Conservation (phyloP, 2,888 invertebrate species). For the Eulithis prunata region DNA sequence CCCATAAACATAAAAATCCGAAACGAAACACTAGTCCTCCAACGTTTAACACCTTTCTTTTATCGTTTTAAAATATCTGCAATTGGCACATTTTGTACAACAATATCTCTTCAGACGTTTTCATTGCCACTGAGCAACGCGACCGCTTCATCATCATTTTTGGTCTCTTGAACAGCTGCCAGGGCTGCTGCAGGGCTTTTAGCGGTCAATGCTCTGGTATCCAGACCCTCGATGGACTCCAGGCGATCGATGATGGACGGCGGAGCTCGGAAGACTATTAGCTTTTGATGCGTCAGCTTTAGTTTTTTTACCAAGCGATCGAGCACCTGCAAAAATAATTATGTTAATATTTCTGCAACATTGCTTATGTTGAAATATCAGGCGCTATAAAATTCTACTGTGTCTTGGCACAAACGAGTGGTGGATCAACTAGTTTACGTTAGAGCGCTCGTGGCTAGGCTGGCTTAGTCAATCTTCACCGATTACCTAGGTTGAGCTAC, state of each 20-base stretch:
- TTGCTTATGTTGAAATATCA: conserved; percentile 6
- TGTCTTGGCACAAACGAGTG: no score
- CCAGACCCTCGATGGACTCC: conserved; percentile 49
- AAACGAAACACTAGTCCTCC: no score
- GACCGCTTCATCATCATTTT: conserved; percentile 11
- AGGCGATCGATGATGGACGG: conserved; percentile 49
- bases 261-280: conserved; percentile 78
- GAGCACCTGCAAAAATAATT: conserved; percentile 76
- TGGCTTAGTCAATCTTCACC: no score
- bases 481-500: no score
- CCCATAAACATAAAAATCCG: no score
- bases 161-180: conserved; percentile 10
- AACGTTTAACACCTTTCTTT: neutral
- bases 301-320: conserved; percentile 83
- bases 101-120: conserved; percentile 12
- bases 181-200: conserved; percentile 39
- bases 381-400: no score
- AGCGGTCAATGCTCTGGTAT: conserved; percentile 48
- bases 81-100: neutral
- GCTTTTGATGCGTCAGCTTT: conserved; percentile 70
- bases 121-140: conserved; percentile 15
- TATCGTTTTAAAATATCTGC: neutral
- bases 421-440: no score
- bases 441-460: no score
- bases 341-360: neutral